These are phyloP conservation scores for Heteractis magnifica DNA, from an alignment of 92 coral and sea anemone species.

Conservation along the genomic window DNA sequence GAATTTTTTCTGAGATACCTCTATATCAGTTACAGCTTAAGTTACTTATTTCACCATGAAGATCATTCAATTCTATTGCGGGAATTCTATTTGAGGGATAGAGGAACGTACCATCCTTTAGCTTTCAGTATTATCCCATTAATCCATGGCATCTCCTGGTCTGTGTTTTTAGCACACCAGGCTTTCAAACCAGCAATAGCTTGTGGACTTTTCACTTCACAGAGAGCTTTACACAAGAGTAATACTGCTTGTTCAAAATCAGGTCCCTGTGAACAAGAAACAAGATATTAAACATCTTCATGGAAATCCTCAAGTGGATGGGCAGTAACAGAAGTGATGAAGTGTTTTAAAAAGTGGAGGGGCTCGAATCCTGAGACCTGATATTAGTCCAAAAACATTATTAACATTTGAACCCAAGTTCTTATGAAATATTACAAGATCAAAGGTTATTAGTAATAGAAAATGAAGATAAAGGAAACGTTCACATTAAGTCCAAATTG, in stretches of 20 bases:
- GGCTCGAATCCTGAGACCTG: too few species aligned
- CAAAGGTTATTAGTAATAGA: too few species aligned
- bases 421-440: too few species aligned
- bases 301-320: too few species aligned
- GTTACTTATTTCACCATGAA: neutral
- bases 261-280: conserved; percentile 53
- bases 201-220: conserved; percentile 86
- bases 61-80: neutral
- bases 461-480: too few species aligned
- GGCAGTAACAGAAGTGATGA: too few species aligned
- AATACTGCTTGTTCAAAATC: conserved; percentile 79
- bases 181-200: conserved; percentile 84
- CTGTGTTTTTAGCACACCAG: conserved; percentile 85
- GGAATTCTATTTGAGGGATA: neutral
- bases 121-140: conserved; percentile 79
- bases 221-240: conserved; percentile 78
- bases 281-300: neutral
- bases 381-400: too few species aligned
- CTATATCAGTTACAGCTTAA: too few species aligned
- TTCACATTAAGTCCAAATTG: too few species aligned
- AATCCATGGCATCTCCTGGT: conserved; percentile 79
- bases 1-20: too few species aligned
- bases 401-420: too few species aligned
- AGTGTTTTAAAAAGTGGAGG: too few species aligned
- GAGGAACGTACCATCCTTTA: conserved; percentile 80